phyloP scores from a whole-genome alignment of 2,888 invertebrate genomes.

The Lasioglossum zephyrum region DNA sequence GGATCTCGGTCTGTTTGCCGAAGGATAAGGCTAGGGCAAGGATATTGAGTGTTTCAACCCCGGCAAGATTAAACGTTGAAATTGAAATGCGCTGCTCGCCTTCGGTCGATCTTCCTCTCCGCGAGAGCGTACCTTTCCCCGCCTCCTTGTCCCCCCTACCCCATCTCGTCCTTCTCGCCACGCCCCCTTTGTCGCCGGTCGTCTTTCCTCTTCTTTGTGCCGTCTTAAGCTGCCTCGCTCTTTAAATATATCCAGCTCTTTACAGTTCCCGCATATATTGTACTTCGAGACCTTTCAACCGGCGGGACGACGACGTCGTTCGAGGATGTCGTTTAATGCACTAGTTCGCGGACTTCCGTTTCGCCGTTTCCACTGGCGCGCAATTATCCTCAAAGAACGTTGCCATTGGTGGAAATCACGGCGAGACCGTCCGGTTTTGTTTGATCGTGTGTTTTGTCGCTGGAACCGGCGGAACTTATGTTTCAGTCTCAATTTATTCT shows the following conservation, averaged over 20 bases:
- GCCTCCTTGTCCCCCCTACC: not conserved
- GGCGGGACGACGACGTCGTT: not conserved
- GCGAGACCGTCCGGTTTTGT: not conserved
- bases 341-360: not conserved
- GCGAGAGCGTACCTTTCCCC: not conserved
- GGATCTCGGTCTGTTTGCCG: slow-evolving; percentile 23
- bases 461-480: not conserved
- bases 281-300: slow-evolving; percentile 5
- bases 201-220: not conserved
- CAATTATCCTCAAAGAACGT: not conserved
- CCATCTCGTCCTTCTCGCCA: not conserved
- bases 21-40: slow-evolving; percentile 16
- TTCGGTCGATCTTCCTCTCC: slow-evolving; percentile 14
- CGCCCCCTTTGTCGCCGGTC: not conserved
- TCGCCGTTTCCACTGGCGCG: not conserved
- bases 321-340: slow-evolving; percentile 12
- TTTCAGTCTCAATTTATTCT: not conserved
- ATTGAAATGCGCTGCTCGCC: slow-evolving; percentile 31
- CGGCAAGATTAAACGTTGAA: slow-evolving; percentile 41
- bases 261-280: slow-evolving; percentile 6
- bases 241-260: slow-evolving; percentile 12
- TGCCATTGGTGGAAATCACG: not conserved
- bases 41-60: slow-evolving; percentile 33
- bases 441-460: not conserved
- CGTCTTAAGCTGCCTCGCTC: not conserved